These are phyloP conservation scores for Diachasma alloeum DNA, from an alignment of 1,140 invertebrate species.

Conservation along the genomic window DNA sequence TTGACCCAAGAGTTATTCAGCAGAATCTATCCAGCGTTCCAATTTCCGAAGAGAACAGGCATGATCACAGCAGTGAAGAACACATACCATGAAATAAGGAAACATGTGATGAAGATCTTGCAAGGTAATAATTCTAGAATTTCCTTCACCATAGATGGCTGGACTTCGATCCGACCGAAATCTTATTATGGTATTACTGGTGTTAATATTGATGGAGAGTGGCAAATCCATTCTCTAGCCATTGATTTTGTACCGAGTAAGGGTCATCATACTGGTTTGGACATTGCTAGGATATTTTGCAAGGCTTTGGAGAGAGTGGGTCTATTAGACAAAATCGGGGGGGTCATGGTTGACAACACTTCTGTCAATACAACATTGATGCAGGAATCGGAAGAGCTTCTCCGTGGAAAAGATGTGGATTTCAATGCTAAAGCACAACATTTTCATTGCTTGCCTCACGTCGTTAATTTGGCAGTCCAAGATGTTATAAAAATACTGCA, in stretches of 20 bases:
- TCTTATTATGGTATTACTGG: slow-evolving; percentile 27
- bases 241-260: slow-evolving; percentile 30
- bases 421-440: slow-evolving; percentile 34
- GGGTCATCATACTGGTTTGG: slow-evolving; percentile 18
- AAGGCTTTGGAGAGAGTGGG: slow-evolving; percentile 7
- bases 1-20: slow-evolving; percentile 21
- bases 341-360: slow-evolving; percentile 24
- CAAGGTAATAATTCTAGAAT: slow-evolving; percentile 24
- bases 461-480: slow-evolving; percentile 40
- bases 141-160: slow-evolving; percentile 32
- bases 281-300: slow-evolving; percentile 18
- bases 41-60: slow-evolving; percentile 16
- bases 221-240: slow-evolving; percentile 22
- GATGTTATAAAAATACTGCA: slow-evolving; percentile 28
- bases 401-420: not conserved
- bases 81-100: too few species aligned
- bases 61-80: slow-evolving; percentile 1
- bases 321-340: too few species aligned
- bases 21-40: not conserved
- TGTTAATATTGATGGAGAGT: slow-evolving; percentile 25
- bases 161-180: slow-evolving; percentile 19
- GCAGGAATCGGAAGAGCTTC: not conserved
- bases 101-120: slow-evolving; percentile 8
- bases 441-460: slow-evolving; percentile 41
- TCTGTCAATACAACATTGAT: slow-evolving; percentile 27